Percentiles rank a stretch among this genome's conserved stretches.
Evolutionary conservation across 2,113 vertebrate genomes (phyloP).

Genomic region (Echinops telfairi): DNA sequence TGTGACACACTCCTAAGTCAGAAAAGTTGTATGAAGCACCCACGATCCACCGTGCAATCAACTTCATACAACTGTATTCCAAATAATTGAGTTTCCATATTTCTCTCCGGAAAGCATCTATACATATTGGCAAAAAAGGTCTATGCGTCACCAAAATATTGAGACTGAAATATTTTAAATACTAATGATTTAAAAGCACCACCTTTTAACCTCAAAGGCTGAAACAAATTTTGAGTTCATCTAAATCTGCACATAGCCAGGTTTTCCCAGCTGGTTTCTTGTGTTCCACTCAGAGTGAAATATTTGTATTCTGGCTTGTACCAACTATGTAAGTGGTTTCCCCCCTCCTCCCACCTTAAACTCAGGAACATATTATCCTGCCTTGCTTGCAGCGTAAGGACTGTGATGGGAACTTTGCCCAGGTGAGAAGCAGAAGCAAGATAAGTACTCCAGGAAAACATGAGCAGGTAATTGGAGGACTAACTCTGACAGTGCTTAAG

Average conservation of each 20-base stretch:
- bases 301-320: slow-evolving; percentile 63
- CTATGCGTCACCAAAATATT: background rate
- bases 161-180: slow-evolving; percentile 51
- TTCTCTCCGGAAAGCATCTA: slow-evolving; percentile 15
- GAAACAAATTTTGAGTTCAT: slow-evolving; percentile 61
- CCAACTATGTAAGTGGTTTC: slow-evolving; percentile 46
- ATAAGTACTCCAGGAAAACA: slow-evolving; percentile 74
- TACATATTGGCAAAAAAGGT: background rate
- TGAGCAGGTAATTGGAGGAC: slow-evolving; percentile 76
- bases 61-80: background rate
- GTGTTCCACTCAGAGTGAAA: slow-evolving; percentile 70
- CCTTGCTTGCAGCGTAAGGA: slow-evolving; percentile 66
- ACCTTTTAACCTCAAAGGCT: slow-evolving; percentile 28
- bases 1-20: background rate
- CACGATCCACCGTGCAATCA: background rate
- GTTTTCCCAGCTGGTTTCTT: slow-evolving; percentile 74
- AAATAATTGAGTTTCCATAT: background rate
- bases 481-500: slow-evolving; percentile 57
- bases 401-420: slow-evolving; percentile 67
- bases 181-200: slow-evolving; percentile 30
- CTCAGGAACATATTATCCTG: slow-evolving; percentile 68
- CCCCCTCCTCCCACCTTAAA: background rate
- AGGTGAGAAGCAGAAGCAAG: slow-evolving; percentile 70
- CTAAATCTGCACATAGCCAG: slow-evolving; percentile 51
- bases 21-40: background rate